Percentiles rank a stretch among this genome's conserved stretches.
Conservation (phyloP, 1,140 invertebrate genomes). For the Drosophila sp. region DNA sequence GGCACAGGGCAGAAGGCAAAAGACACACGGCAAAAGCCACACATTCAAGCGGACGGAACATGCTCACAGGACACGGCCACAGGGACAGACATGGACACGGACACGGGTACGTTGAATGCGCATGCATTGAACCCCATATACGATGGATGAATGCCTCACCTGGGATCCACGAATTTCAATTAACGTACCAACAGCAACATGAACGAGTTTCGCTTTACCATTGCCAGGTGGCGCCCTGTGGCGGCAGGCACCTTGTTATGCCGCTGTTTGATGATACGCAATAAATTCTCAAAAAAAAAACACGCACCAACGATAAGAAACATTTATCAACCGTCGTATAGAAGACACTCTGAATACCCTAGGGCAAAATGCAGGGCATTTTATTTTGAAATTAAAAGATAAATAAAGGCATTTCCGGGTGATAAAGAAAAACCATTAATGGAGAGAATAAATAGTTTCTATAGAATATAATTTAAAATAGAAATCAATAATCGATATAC, state of each 20-base stretch:
- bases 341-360: slow-evolving; percentile 5
- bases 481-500: no score
- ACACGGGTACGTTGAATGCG: slow-evolving; percentile 11
- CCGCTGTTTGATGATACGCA: slow-evolving; percentile 61
- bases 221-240: slow-evolving; percentile 32
- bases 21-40: slow-evolving; percentile 53
- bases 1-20: slow-evolving; percentile 27
- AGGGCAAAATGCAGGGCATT: background rate
- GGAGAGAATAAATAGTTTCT: no score
- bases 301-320: background rate
- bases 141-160: slow-evolving; percentile 66
- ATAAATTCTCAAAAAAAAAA: slow-evolving; percentile 59
- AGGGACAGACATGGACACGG: background rate
- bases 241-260: slow-evolving; percentile 19
- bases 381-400: background rate
- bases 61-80: slow-evolving; percentile 28
- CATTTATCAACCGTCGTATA: background rate
- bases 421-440: no score
- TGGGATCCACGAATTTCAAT: slow-evolving; percentile 77
- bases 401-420: no score
- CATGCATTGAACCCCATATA: slow-evolving; percentile 38
- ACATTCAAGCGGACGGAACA: slow-evolving; percentile 21
- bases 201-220: slow-evolving; percentile 50
- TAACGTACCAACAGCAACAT: slow-evolving; percentile 72
- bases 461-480: no score